Base-by-base conservation (phyloP, 1,140 invertebrate genomes). In the Drosophila paulistorum region DNA sequence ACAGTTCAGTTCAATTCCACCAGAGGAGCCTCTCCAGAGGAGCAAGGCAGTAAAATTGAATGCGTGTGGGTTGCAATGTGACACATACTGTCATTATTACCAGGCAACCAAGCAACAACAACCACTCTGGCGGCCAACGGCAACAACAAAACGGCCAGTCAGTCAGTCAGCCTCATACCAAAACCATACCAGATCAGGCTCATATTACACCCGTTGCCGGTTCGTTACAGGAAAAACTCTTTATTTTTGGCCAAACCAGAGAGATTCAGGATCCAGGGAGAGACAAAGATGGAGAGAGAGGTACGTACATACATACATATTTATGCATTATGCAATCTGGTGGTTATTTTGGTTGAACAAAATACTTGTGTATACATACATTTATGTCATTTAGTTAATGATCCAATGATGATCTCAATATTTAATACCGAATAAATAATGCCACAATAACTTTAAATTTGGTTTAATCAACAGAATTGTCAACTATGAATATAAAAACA, bases 31-130 rank as follows among this genome's bases (percentile, higher is more conserved):
- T 83, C 77, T 77, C 30, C 58, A 57, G 59, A 69, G 64, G 57
- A 57, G 68, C 68, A 66, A 68, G 69, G 77, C 84, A 78, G 71
- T 89, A 78, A 87, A 89, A 89, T 86, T 89, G 84, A 89, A 87
- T 87, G 84, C 84, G 84, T 89, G 84, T 89, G 84, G 84, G 84
- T 89, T 89, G 84, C 84, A 89, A 89, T 89, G 84, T 89, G 84
- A 89, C 84, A 89, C 84, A 89, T 89, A 89, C 84, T 89, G 84
- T 89, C 84, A 89, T 89, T 89, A 89, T 89, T 89, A 89, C 80
- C 84, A 83, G 67, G 64, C 17, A 80, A 87, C 74, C 83, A 80
- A 86, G 9, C 9, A 37, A 9, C 35, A 37, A 37, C 37, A 39
- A 51, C 17, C 45, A 79, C 82, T 77, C 71, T 68, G 78, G 71